Conservation (phyloP, 2,888 invertebrate genomes). For the Byasa hedistus region DNA sequence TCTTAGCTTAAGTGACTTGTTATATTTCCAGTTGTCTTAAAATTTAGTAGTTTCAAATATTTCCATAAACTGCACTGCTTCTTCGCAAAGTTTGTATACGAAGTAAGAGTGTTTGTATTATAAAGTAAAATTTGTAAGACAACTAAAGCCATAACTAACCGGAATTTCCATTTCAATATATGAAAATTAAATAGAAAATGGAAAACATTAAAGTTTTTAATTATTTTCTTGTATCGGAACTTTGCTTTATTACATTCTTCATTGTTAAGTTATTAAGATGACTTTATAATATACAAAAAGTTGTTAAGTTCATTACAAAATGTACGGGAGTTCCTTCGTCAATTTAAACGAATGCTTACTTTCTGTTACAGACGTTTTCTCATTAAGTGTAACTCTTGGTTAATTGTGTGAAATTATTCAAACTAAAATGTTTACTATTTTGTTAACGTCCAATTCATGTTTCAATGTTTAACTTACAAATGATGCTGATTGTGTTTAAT, state of each 20-base stretch:
- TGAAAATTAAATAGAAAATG: neutral
- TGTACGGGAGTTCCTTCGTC: neutral
- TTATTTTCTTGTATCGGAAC: too few relatives aligned
- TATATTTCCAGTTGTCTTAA: neutral
- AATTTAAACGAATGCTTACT: slow-evolving; percentile 7
- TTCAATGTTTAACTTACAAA: neutral
- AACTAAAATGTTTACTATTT: slow-evolving; percentile 11
- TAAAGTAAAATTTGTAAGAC: neutral
- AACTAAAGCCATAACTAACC: neutral
- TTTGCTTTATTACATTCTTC: too few relatives aligned
- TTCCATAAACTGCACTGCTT: neutral
- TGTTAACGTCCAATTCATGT: slow-evolving; percentile 5
- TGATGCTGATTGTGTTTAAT: neutral
- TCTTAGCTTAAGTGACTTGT: slow-evolving; percentile 5
- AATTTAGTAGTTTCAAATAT: neutral
- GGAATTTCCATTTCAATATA: neutral
- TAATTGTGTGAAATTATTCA: slow-evolving; percentile 19
- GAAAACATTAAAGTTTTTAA: neutral
- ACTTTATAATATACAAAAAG: neutral
- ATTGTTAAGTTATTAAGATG: neutral
- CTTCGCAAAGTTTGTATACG: neutral
- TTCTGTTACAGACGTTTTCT: slow-evolving; percentile 23
- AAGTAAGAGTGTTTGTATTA: neutral
- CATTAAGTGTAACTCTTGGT: slow-evolving; percentile 9
- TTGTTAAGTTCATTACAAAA: neutral